Percentiles rank a stretch among this genome's conserved stretches.
phyloP scores from a whole-genome alignment of 2,797 vertebrate genomes.

The Xiphophorus birchmanni region DNA sequence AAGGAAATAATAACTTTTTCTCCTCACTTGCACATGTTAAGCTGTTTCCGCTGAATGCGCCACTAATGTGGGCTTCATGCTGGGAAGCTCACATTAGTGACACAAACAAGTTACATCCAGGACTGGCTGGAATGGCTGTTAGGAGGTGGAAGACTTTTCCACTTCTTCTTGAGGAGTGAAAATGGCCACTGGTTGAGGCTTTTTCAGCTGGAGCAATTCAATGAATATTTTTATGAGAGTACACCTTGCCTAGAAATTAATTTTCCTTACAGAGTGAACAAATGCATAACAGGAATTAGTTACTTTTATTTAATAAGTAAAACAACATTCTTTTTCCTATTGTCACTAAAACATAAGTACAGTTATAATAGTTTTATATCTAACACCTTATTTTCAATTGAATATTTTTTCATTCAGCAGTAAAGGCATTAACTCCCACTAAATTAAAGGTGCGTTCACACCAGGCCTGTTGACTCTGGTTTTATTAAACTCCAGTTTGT shows the following conservation, averaged over 20 bases:
- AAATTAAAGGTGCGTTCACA: no score
- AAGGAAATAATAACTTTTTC: background rate
- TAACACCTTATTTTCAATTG: background rate
- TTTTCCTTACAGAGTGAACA: background rate
- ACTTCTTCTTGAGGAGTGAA: background rate
- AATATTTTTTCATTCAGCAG: background rate
- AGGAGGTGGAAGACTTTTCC: background rate
- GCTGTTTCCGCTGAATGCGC: background rate
- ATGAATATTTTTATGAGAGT: background rate
- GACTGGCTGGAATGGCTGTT: background rate
- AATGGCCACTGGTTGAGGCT: background rate
- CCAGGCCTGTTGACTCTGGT: no score
- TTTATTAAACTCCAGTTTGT: no score
- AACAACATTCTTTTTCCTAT: background rate
- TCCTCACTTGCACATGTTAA: background rate
- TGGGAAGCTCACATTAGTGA: background rate
- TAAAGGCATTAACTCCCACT: background rate
- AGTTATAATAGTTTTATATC: background rate
- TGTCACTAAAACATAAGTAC: background rate
- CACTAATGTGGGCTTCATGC: background rate
- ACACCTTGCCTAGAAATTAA: background rate
- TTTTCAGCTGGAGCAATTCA: background rate
- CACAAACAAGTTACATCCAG: background rate
- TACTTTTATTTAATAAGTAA: background rate
- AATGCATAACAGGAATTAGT: background rate